Conservation (phyloP, 2,113 vertebrate species). For the Noctilio leporinus region DNA sequence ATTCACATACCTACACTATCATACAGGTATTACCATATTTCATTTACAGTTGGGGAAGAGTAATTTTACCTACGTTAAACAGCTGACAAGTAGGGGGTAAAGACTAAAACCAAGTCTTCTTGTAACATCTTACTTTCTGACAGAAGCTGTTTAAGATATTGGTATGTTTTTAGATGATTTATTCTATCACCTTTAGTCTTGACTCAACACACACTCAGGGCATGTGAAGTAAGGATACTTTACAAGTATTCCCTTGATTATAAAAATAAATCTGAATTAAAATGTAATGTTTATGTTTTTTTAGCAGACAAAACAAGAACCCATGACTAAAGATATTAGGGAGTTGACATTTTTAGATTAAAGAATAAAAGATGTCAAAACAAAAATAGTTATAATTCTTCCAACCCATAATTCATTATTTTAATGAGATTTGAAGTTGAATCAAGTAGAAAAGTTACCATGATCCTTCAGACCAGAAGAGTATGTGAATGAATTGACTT, state of each 20-base stretch:
- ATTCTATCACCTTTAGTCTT: neutral
- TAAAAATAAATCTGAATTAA: neutral
- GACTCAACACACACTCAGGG: neutral
- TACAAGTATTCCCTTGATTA: neutral
- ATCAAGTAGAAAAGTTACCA: neutral
- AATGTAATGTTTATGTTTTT: neutral
- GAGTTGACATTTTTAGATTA: neutral
- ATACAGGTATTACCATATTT: neutral
- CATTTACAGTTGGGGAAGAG: neutral
- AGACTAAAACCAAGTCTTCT: neutral
- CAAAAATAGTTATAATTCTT: neutral
- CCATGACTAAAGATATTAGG: neutral
- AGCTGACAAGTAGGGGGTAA: neutral
- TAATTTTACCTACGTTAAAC: neutral
- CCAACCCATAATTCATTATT: neutral
- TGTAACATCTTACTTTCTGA: neutral
- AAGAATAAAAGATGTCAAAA: neutral
- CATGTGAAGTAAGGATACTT: neutral
- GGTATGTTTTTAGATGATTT: neutral
- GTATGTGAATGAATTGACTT: neutral
- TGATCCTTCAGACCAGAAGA: neutral
- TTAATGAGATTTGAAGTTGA: conserved; percentile 17
- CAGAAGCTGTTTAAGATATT: neutral
- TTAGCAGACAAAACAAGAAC: neutral
- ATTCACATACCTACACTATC: neutral